Evolutionary conservation across 2,888 invertebrate species (phyloP).

Genomic region (Cerastoderma edule): DNA sequence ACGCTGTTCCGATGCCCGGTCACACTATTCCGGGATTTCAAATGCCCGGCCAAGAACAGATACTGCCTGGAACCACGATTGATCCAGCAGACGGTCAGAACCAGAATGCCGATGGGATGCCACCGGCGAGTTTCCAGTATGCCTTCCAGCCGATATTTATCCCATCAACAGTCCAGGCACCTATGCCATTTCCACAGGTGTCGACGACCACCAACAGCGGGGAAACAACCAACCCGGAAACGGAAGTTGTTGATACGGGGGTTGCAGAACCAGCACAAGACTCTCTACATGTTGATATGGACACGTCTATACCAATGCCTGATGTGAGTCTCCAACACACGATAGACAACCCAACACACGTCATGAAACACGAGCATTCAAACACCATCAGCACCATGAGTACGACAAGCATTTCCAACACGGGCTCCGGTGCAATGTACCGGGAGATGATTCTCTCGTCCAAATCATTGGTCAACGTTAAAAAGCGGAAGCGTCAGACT

Average conservation of each 20-base stretch:
- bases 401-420: slow-evolving; percentile 61
- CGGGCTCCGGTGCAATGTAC: slow-evolving; percentile 66
- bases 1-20: slow-evolving; percentile 40
- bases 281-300: not conserved
- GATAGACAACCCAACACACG: slow-evolving; percentile 34
- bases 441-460: slow-evolving; percentile 76
- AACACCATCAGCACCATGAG: slow-evolving; percentile 57
- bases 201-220: not conserved
- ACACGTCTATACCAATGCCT: not conserved
- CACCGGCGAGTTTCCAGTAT: slow-evolving; percentile 38
- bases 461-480: slow-evolving; percentile 70
- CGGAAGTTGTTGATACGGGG: not conserved
- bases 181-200: slow-evolving; percentile 15
- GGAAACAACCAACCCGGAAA: not conserved
- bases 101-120: slow-evolving; percentile 4
- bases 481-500: slow-evolving; percentile 70
- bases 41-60: slow-evolving; percentile 8
- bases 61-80: not conserved
- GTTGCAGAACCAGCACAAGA: not conserved
- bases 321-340: slow-evolving; percentile 3
- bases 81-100: not conserved
- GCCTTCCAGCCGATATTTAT: slow-evolving; percentile 50
- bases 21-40: slow-evolving; percentile 18
- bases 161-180: slow-evolving; percentile 33
- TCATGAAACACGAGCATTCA: slow-evolving; percentile 46